Percentiles rank a stretch among this genome's conserved stretches.
phyloP scores from a whole-genome alignment of 2,888 invertebrate genomes.

The Watsonalla binaria region DNA sequence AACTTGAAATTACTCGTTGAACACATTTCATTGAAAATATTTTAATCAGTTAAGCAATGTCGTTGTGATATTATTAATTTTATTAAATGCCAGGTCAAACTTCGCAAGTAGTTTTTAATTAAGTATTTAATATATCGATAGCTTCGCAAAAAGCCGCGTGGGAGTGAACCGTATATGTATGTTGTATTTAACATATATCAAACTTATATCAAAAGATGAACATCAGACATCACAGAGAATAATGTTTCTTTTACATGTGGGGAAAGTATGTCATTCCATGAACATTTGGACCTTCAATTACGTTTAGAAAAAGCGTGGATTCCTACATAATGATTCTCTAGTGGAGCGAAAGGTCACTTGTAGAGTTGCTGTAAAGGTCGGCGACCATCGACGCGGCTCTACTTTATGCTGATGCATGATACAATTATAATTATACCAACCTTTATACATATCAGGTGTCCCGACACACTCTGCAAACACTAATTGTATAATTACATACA shows the following conservation, averaged over 20 bases:
- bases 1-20: neutral
- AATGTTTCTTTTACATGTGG: too few relatives aligned
- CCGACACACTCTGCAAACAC: neutral
- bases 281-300: slow-evolving; percentile 11
- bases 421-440: slow-evolving; percentile 27
- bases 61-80: neutral
- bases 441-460: slow-evolving; percentile 22
- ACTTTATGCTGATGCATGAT: slow-evolving; percentile 3
- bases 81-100: neutral
- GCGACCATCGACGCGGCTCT: slow-evolving; percentile 43
- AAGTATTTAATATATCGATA: neutral
- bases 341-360: slow-evolving; percentile 64
- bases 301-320: slow-evolving; percentile 15
- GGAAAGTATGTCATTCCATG: neutral
- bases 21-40: neutral
- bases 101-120: neutral
- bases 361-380: slow-evolving; percentile 52
- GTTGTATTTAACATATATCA: too few relatives aligned
- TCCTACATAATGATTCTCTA: slow-evolving; percentile 26
- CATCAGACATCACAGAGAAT: too few relatives aligned
- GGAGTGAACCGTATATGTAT: neutral
- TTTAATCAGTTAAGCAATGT: neutral
- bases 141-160: neutral
- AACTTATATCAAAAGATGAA: too few relatives aligned
- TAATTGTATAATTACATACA: neutral